Evolutionary conservation across 2,797 vertebrate species (phyloP), one percentile per base, ranked within the genome.

Genomic region (Setipinna tenuifilis): DNA sequence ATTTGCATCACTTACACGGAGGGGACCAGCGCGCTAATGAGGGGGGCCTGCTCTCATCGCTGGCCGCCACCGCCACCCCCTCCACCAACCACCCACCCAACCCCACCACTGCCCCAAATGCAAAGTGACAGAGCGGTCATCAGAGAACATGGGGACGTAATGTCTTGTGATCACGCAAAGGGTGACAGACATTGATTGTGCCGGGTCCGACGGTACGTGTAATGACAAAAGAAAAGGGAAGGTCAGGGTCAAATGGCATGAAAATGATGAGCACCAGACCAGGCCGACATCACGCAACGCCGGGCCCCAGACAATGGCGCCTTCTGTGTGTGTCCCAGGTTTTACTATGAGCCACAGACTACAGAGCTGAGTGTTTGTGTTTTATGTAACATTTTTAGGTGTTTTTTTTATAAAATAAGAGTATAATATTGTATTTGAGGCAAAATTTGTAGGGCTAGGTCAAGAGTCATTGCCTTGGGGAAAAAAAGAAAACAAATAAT

Each of bases 171-270:
- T 91, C 89, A 54, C 46, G 28, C 89, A 89, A 89, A 93, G 93
- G 90, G 90, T 94, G 93, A 95, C 91, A 93, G 93, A 93, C 93
- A 94, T 93, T 93, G 93, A 95, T 94, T 93, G 90, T 89, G 89
- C 88, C 88, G 91, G 91, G 90, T 89, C 92, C 92, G 92, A 94
- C 50, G 78, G 87, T 82, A 87, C 89, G 90, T 58, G 87, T 90
- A 92, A 88, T 93, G 91, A 90, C 91, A 91, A 90, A 87, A 89
- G 90, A 92, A 88, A 84, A 88, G 87, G 85, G 94, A 94, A 94
- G 93, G 91, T 94, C 93, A 94, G 92, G 92, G 92, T 93, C 93
- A 95, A 94, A 94, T 92, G 92, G 91, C 90, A 86, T 92, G 92
- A 94, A 94, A 93, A 89, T 91, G 89, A 89, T 88, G 91, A 92